Percentiles rank a stretch among this genome's conserved stretches.
These are phyloP conservation scores for Gouania willdenowi DNA, from an alignment of 2,797 vertebrate genomes.

Conservation along the genomic window DNA sequence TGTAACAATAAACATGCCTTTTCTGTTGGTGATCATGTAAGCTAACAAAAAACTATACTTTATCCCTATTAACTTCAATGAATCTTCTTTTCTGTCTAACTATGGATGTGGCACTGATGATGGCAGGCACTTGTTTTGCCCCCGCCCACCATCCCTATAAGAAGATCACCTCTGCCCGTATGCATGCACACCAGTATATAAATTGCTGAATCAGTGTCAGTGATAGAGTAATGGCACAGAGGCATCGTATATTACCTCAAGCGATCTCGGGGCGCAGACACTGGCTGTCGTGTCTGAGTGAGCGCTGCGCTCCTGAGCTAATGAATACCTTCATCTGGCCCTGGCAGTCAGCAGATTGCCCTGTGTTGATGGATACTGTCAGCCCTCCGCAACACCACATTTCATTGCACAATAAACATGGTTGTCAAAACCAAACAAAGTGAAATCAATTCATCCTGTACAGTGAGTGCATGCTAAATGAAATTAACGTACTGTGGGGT, in stretches of 20 bases:
- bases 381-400: slow-evolving; percentile 92
- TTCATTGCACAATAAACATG: slow-evolving; percentile 99
- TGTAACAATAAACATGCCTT: slow-evolving; percentile 33
- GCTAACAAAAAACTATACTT: slow-evolving; percentile 38
- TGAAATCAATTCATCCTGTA: slow-evolving; percentile 99
- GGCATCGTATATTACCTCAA: slow-evolving; percentile 88
- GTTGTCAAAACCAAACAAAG: slow-evolving; percentile 97
- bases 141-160: slow-evolving; percentile 62
- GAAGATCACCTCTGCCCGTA: slow-evolving; percentile 83
- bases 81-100: slow-evolving; percentile 68
- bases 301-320: slow-evolving; percentile 89
- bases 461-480: slow-evolving; percentile 98
- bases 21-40: slow-evolving; percentile 31
- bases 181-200: slow-evolving; percentile 86
- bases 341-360: slow-evolving; percentile 97
- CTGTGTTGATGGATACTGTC: slow-evolving; percentile 98
- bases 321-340: slow-evolving; percentile 99
- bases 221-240: slow-evolving; percentile 89
- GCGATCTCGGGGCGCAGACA: slow-evolving; percentile 86
- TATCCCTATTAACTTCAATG: slow-evolving; percentile 58
- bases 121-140: slow-evolving; percentile 65
- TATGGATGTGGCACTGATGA: slow-evolving; percentile 67
- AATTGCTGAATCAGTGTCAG: slow-evolving; percentile 96
- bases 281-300: slow-evolving; percentile 83
- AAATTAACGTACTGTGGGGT: slow-evolving; percentile 94